phyloP scores from a whole-genome alignment of 2,113 vertebrate species.

The Chloebia gouldiae region DNA sequence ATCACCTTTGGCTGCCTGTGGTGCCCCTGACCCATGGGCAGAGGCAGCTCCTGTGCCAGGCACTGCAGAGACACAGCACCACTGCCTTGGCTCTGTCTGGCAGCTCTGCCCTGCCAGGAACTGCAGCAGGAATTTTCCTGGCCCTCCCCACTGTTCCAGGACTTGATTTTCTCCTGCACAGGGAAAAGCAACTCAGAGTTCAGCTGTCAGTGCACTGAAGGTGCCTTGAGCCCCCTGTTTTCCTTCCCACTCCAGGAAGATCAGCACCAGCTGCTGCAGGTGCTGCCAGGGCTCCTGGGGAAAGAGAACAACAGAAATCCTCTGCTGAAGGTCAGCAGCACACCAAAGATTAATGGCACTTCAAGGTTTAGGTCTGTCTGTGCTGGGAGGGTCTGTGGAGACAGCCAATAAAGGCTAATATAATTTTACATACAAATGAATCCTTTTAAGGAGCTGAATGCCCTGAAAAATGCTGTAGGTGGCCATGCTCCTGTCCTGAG shows the following conservation, averaged over 20 bases:
- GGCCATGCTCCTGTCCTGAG: neutral
- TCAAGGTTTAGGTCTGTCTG: conserved; percentile 4
- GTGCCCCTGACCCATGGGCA: neutral
- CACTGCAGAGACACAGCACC: neutral
- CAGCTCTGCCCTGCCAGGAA: neutral
- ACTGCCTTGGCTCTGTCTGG: neutral
- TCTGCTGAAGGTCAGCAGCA: conserved; percentile 48
- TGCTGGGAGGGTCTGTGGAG: neutral
- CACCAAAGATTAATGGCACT: conserved; percentile 21
- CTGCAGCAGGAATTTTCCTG: neutral
- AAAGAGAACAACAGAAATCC: neutral
- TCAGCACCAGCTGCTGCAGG: neutral
- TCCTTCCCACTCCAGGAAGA: neutral
- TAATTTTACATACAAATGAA: conserved; percentile 38
- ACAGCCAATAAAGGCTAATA: neutral
- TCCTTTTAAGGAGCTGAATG: neutral
- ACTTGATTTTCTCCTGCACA: neutral
- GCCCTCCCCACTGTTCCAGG: neutral
- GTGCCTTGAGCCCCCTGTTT: neutral
- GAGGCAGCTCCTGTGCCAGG: neutral
- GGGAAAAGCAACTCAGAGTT: neutral
- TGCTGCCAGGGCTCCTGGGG: conserved; percentile 1
- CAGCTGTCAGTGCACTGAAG: neutral
- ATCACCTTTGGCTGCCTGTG: accelerated
- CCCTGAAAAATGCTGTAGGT: neutral